A percentile compares a stretch with the other conserved stretches of the same genome.
Evolutionary conservation across 2,113 vertebrate genomes (phyloP).

Genomic region (Falco punctatus): DNA sequence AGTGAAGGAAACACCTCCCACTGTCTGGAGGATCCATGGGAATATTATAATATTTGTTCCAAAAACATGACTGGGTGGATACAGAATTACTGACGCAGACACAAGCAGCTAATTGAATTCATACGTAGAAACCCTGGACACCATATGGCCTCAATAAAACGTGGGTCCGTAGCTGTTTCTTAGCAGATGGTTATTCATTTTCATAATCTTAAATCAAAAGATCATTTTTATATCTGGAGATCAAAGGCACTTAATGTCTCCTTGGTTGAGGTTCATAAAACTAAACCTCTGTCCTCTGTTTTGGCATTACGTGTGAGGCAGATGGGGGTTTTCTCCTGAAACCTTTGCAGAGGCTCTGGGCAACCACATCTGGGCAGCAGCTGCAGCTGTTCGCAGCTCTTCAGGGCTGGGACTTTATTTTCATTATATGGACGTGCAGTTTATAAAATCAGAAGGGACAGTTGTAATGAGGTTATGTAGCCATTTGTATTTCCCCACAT

Average conservation of each 20-base stretch:
- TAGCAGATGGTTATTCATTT: conserved; percentile 28
- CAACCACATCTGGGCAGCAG: conserved; percentile 50
- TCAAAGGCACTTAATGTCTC: neutral
- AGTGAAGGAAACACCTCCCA: conserved; percentile 59
- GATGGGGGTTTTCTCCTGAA: conserved; percentile 15
- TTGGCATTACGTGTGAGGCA: neutral
- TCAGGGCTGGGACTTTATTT: neutral
- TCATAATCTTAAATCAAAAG: conserved; percentile 52
- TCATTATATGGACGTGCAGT: neutral
- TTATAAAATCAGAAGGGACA: neutral
- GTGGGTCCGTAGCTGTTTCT: conserved; percentile 8
- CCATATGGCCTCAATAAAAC: conserved; percentile 65
- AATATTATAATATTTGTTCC: conserved; percentile 66
- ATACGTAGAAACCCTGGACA: conserved; percentile 40
- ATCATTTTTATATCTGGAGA: conserved; percentile 48
- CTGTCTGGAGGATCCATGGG: conserved; percentile 63
- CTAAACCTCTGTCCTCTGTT: neutral
- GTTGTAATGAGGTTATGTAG: neutral
- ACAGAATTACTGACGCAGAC: conserved; percentile 53
- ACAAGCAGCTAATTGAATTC: conserved; percentile 63
- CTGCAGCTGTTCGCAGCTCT: conserved; percentile 30
- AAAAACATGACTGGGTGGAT: conserved; percentile 64
- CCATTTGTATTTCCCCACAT: neutral
- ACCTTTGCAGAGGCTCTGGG: neutral
- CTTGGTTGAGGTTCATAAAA: neutral